Evolutionary conservation across 2,888 invertebrate genomes (phyloP).

Genomic region (Tenthredo amoena): DNA sequence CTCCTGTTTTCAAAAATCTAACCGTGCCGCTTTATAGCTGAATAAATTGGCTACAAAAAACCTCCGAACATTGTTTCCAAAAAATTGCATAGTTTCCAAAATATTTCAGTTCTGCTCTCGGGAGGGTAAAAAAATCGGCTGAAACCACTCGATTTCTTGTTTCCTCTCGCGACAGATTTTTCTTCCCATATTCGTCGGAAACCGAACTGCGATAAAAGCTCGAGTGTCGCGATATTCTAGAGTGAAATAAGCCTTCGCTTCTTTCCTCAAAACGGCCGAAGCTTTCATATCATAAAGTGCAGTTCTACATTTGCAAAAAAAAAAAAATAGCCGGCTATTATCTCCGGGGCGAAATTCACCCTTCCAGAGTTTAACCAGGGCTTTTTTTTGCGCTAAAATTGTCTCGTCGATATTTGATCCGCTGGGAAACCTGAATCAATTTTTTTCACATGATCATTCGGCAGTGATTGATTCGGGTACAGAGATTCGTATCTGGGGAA

Average conservation of each 20-base stretch:
- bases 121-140: too few relatives aligned
- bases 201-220: neutral
- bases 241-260: neutral
- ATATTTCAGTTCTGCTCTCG: too few relatives aligned
- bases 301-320: slow-evolving; percentile 29
- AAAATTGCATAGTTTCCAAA: too few relatives aligned
- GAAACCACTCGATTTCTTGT: neutral
- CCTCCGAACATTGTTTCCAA: too few relatives aligned
- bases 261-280: neutral
- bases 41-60: too few relatives aligned
- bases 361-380: too few relatives aligned
- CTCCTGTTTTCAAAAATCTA: too few relatives aligned
- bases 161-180: neutral
- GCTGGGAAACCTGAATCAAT: neutral
- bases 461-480: neutral
- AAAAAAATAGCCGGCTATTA: too few relatives aligned
- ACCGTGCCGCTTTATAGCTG: too few relatives aligned
- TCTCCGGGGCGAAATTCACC: too few relatives aligned
- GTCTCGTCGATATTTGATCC: neutral
- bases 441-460: neutral
- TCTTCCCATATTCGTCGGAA: neutral
- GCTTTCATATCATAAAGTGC: slow-evolving; percentile 34
- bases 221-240: neutral
- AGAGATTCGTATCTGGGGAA: slow-evolving; percentile 1
- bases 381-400: too few relatives aligned